A percentile compares a stretch with the other conserved stretches of the same genome.
Conservation (phyloP, 2,113 vertebrate genomes). For the Cariama cristata region DNA sequence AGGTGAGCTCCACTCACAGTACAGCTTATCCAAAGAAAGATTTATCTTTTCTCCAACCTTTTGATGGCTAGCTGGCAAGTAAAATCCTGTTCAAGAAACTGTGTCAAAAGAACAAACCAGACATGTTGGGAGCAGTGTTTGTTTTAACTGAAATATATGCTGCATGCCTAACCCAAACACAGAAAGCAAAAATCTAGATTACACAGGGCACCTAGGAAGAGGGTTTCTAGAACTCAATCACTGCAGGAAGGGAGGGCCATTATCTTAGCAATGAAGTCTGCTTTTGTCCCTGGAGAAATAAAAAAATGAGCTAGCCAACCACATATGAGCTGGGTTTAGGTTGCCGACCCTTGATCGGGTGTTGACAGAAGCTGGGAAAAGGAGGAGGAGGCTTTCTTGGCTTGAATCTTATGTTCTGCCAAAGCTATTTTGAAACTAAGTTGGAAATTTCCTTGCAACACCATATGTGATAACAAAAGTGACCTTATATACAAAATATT, state of each 20-base stretch:
- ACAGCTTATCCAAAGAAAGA: background rate
- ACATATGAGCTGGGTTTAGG: background rate
- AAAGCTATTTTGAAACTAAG: slow-evolving; percentile 44
- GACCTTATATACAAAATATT: slow-evolving; percentile 42
- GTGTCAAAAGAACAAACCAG: slow-evolving; percentile 10
- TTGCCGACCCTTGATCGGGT: background rate
- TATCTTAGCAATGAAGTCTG: background rate
- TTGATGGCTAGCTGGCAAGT: background rate
- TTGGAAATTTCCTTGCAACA: slow-evolving; percentile 33
- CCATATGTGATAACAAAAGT: slow-evolving; percentile 35
- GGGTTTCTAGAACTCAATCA: background rate
- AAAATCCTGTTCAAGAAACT: background rate
- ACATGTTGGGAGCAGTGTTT: background rate
- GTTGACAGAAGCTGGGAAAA: slow-evolving; percentile 42
- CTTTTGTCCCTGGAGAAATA: background rate
- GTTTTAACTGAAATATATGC: background rate
- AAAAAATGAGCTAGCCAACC: background rate
- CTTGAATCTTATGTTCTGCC: background rate
- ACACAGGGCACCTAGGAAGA: background rate
- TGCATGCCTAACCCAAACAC: background rate
- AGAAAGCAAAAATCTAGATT: background rate
- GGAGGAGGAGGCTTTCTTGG: background rate
- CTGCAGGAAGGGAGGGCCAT: background rate
- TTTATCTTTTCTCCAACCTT: background rate
- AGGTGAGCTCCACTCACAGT: background rate